phyloP scores from a whole-genome alignment of 2,888 invertebrate genomes.

The Melanostoma scalare region DNA sequence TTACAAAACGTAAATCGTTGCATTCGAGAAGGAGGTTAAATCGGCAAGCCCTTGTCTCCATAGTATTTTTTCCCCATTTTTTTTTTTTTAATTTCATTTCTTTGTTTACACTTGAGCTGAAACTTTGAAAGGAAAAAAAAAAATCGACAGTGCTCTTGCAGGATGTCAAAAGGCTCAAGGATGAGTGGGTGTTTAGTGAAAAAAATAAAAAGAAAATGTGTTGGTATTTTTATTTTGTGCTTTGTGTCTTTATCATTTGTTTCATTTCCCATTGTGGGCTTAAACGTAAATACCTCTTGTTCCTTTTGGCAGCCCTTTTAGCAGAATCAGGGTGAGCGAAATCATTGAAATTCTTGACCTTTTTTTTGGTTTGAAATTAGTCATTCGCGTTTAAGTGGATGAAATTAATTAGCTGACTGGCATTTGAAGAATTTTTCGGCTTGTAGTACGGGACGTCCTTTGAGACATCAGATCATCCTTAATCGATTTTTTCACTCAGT shows the following conservation, averaged over 20 bases:
- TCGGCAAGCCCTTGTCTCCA: slow-evolving; percentile 6
- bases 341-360: slow-evolving; percentile 37
- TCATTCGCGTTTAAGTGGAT: slow-evolving; percentile 27
- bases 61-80: neutral
- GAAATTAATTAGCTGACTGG: slow-evolving; percentile 15
- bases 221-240: slow-evolving; percentile 55
- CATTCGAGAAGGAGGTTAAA: slow-evolving; percentile 31
- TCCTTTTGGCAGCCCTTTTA: slow-evolving; percentile 10
- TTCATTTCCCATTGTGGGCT: neutral
- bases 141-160: slow-evolving; percentile 34
- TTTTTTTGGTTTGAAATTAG: slow-evolving; percentile 1
- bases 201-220: slow-evolving; percentile 52
- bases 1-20: slow-evolving; percentile 28
- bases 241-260: slow-evolving; percentile 42
- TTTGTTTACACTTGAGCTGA: slow-evolving; percentile 15
- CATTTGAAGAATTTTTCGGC: neutral
- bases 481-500: no score
- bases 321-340: slow-evolving; percentile 26
- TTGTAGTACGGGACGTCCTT: neutral
- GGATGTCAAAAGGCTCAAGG: slow-evolving; percentile 35
- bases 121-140: slow-evolving; percentile 1
- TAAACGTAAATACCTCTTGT: neutral
- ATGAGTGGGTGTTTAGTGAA: slow-evolving; percentile 33
- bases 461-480: no score
- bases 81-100: neutral